Conservation (phyloP, 2,797 vertebrate genomes). For the Sylvia borin region DNA sequence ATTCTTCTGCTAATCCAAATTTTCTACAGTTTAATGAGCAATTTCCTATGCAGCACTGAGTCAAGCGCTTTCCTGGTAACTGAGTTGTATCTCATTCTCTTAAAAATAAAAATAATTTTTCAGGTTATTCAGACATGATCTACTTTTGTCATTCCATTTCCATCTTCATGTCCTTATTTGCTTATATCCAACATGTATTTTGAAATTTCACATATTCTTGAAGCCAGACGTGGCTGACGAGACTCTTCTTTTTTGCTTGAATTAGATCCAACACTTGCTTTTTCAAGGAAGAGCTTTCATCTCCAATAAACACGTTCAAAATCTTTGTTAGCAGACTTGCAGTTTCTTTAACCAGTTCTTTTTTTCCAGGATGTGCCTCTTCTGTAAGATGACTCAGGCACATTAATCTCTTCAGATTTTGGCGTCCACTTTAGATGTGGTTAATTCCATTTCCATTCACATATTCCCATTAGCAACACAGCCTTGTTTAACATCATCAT, state of each 20-base stretch:
- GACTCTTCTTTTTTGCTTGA: neutral
- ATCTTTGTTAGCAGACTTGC: slow-evolving; percentile 15
- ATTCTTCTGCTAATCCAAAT: slow-evolving; percentile 50
- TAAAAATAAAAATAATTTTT: neutral
- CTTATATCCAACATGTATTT: neutral
- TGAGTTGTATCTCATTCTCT: neutral
- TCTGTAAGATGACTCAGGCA: slow-evolving; percentile 38
- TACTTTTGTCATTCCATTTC: neutral
- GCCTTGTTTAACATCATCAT: slow-evolving; percentile 56
- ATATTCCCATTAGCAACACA: slow-evolving; percentile 52
- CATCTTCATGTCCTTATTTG: neutral
- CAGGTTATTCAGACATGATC: neutral
- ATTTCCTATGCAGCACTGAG: slow-evolving; percentile 22
- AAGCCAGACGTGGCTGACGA: neutral
- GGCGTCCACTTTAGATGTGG: slow-evolving; percentile 57
- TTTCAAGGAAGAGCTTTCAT: neutral
- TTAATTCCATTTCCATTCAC: slow-evolving; percentile 67
- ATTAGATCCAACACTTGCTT: neutral
- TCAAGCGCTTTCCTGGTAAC: neutral
- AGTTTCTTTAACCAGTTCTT: slow-evolving; percentile 22
- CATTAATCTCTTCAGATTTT: slow-evolving; percentile 59
- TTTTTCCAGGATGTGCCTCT: slow-evolving; percentile 6
- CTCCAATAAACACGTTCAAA: slow-evolving; percentile 5
- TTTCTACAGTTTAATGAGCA: slow-evolving; percentile 41
- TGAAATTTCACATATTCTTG: neutral